phyloP scores from a whole-genome alignment of 2,888 invertebrate genomes.

The Leptodirus hochenwartii region DNA sequence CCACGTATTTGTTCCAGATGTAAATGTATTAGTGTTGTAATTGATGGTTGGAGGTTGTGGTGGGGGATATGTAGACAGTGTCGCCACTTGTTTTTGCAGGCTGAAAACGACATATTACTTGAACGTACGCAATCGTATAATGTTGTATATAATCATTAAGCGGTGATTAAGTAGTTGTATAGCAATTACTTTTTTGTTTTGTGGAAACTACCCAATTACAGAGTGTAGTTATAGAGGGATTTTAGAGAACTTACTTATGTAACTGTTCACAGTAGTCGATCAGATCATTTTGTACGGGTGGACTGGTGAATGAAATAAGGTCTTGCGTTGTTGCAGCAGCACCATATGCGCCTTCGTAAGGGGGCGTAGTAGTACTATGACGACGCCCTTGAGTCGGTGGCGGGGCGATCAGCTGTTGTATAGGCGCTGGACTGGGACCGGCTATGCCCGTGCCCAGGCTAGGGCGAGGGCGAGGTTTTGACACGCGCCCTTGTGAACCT shows the following conservation, averaged over 20 bases:
- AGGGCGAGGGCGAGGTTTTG: conserved; percentile 28
- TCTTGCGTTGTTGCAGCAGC: conserved; percentile 31
- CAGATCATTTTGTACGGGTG: conserved; percentile 21
- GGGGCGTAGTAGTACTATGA: conserved; percentile 24
- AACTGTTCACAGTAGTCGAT: conserved; percentile 13
- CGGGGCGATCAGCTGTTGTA: conserved; percentile 12
- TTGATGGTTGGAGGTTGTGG: conserved; percentile 1
- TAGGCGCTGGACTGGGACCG: conserved; percentile 23
- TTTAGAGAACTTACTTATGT: conserved; percentile 10
- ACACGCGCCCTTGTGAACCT: too few relatives aligned
- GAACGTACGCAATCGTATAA: too few relatives aligned
- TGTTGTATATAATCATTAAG: too few relatives aligned
- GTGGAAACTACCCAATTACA: too few relatives aligned
- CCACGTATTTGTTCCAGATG: too few relatives aligned
- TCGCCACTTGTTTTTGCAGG: conserved; percentile 3
- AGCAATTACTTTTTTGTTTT: too few relatives aligned
- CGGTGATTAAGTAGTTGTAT: too few relatives aligned
- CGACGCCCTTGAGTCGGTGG: conserved; percentile 19
- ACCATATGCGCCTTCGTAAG: too few relatives aligned
- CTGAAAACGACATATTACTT: too few relatives aligned
- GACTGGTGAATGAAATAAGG: conserved; percentile 54
- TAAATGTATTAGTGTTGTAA: too few relatives aligned
- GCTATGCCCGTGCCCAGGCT: conserved; percentile 35
- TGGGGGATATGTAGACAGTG: not conserved
- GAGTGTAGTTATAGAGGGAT: too few relatives aligned